phyloP scores from a whole-genome alignment of 2,888 invertebrate species.

The Lordiphosa fenestrarum region DNA sequence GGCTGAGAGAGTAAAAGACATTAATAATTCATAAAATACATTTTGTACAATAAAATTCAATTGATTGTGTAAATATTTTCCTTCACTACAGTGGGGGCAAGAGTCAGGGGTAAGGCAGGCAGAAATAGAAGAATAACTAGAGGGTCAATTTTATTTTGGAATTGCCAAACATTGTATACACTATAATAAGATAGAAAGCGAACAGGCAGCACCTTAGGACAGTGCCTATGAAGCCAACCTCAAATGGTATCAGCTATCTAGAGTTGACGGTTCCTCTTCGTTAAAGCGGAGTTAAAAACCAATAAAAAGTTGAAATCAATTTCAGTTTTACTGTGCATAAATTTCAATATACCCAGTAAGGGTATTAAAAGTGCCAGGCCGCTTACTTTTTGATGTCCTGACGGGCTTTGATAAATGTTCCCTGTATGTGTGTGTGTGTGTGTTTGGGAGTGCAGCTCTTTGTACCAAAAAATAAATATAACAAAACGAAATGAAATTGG shows the following conservation, averaged over 20 bases:
- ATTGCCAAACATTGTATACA: constrained; percentile 12
- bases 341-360: neutral
- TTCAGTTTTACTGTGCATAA: no score
- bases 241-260: no score
- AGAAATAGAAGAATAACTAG: constrained; percentile 7
- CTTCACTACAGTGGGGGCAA: constrained; percentile 31
- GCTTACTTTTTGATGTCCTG: constrained; percentile 35
- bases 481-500: constrained; percentile 20
- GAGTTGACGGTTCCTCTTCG: no score
- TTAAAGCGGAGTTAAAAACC: no score
- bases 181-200: neutral
- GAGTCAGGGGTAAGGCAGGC: no score
- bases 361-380: constrained; percentile 14
- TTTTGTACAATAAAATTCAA: constrained; percentile 66
- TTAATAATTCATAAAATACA: constrained; percentile 70
- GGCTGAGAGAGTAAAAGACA: constrained; percentile 37
- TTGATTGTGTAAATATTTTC: constrained; percentile 71
- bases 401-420: constrained; percentile 60
- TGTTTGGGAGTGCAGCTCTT: constrained; percentile 8
- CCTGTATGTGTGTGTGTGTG: constrained; percentile 2
- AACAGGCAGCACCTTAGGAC: no score
- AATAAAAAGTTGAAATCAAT: no score
- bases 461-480: constrained; percentile 10
- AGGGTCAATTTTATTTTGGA: constrained; percentile 17
- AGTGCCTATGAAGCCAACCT: no score